Evolutionary conservation across 2,797 vertebrate genomes (phyloP), one percentile per base, ranked within the genome.

Genomic region (Thalassophryne amazonica): DNA sequence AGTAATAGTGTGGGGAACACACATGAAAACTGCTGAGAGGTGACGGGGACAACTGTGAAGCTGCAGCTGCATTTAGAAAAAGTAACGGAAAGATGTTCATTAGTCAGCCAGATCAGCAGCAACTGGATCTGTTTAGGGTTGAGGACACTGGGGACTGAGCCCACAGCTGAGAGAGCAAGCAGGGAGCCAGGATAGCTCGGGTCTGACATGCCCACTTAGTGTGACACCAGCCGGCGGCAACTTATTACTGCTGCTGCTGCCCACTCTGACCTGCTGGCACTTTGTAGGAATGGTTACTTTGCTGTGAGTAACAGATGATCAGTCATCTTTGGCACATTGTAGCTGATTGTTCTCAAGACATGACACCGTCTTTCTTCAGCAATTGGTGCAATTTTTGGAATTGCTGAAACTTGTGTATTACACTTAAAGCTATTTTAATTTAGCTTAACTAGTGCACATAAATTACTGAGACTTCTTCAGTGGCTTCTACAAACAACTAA

Each of bases 91-190:
- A 63, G 57, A 50, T 72, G 73, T 84, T 85, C 68, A 83, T 85
- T 88, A 83, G 71, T 80, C 76, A 78, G 65, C 52, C 62, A 55
- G 51, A 72, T 77, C 51, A 51, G 68, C 76, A 79, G 80, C 72
- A 79, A 85, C 83, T 82, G 80, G 81, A 81, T 86, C 77, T 56
- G 64, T 85, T 85, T 80, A 81, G 81, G 78, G 55, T 59, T 54
- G 75, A 83, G 80, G 80, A 78, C 84, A 59, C 78, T 59, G 59
- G 84, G 83, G 86, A 85, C 73, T 48, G 65, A 74, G 70, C n/a
- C 16, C 82, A 80, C 75, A 82, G 73, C 73, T 78, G 82, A 85
- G 76, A 69, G 81, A 81, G 57, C 83, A 76, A 84, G 81, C 85
- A 83, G 61, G 68, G 54, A 78, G 81, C 83, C 83, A 83, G 76